Evolutionary conservation across 2,797 vertebrate species (phyloP), one percentile per base, ranked within the genome.

Genomic region (Mormyrus proboscirostris): DNA sequence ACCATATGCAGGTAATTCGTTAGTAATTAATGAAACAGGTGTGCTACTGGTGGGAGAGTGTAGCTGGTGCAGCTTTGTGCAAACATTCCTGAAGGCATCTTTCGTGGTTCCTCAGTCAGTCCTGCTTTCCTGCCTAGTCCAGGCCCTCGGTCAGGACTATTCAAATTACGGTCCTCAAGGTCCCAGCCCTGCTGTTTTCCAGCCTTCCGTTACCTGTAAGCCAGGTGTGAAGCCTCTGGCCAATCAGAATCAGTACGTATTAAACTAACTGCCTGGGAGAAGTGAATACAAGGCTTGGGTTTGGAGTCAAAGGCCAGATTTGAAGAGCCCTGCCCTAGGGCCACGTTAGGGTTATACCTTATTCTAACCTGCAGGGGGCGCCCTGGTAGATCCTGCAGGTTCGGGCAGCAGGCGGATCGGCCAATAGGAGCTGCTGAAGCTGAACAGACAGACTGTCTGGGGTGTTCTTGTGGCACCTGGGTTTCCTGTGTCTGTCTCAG

Each of bases 401-500:
- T 38, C 4, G 86, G n/a, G 38, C 55, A 38, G 55, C 53, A 41
- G 10, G 0, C 19, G 8, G 57, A 87, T 87, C 16, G 49, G 86
- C 25, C 49, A 47, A 33, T 69, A 22, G 47, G 57, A 86, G 57
- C 29, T 59, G 50, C 87, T 47, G 62, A 62, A 47, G 65, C 38
- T 89, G 55, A 83, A 49, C 89, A 87, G 88, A 88, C 69, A 89
- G 53, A 51, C 50, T 47, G 41, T 19, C 12, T 4, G 9, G 49
- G 47, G 53, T 53, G 5, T 50, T 88, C 38, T 73, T 87, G 55
- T 19, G 88, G 55, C 49, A 25, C 50, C 33, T 69, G 33, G 2
- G 85, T 49, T 12, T 41, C 57, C 47, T 22, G 22, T 73, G 89
- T 88, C 88, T 91, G 65, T 88, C 87, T 88, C 51, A 79, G 53